Evolutionary conservation across 2,113 vertebrate species (phyloP), one percentile per base, ranked within the genome.

Genomic region (Atherinomorus stipes): DNA sequence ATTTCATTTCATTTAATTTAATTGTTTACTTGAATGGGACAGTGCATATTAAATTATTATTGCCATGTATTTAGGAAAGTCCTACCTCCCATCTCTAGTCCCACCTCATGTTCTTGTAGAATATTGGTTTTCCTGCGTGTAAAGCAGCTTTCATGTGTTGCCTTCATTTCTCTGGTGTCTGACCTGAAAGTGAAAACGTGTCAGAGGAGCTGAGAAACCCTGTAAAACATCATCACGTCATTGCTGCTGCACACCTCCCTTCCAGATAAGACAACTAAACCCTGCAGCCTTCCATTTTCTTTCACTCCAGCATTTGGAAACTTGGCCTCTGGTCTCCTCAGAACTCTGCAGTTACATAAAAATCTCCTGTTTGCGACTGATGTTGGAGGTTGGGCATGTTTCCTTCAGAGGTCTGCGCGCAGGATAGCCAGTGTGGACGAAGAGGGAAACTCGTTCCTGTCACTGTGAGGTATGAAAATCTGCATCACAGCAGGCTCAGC

Each of bases 311-410:
- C 6, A 6, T 4, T 6, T 4, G 28, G 3, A 28, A 6, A 28
- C 28, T 28, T 3, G 28, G 28, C 28, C 28, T 4, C 28, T 28
- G 28, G 28, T 6, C 28, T 4, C 28, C 6, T 28, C 28, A 28
- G 6, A 28, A 28, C 28, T 84, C 81, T 76, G 85, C 75, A 82
- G 81, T 71, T 71, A n/a, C n/a, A n/a, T n/a, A n/a, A n/a, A 59
- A 80, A 69, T 45, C 25, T 23, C 2, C 18, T 50, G 64, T 50
- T 38, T 47, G 54, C 54, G 74, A 58, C 50, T 69, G 67, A 23
- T 11, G 70, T 22, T 23, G 23, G 16, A 56, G 50, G 67, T 45
- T 56, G 31, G 9, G 57, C 15, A 42, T 38, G 54, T 79, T 76
- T 77, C 10, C 53, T 74, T 42, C 42, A 51, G 65, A 38, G 6